Conservation (phyloP, 2,113 vertebrate species). For the Colaptes auratus region DNA sequence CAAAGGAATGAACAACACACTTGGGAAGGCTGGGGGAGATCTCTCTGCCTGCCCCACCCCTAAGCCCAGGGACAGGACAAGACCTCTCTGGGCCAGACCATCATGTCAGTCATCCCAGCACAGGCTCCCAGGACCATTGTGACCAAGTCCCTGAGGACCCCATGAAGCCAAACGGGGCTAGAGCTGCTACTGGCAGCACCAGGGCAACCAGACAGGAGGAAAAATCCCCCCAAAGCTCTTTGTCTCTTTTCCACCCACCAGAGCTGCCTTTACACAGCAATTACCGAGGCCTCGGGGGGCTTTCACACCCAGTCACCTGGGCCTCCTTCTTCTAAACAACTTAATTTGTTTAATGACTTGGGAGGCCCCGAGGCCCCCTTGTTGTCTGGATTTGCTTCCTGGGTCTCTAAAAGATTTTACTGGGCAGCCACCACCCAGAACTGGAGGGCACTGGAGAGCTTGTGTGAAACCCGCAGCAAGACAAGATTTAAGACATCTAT, state of each 20-base stretch:
- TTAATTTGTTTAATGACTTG: conserved; percentile 50
- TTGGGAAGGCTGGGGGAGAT: not conserved
- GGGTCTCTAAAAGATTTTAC: not conserved
- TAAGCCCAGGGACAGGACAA: not conserved
- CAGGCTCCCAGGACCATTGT: accelerated
- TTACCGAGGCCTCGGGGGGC: not conserved
- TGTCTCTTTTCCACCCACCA: not conserved
- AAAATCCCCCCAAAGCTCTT: not conserved
- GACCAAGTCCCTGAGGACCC: accelerated
- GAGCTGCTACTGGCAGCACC: accelerated
- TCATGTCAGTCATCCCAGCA: not conserved
- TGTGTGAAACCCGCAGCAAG: not conserved
- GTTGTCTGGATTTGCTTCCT: not conserved
- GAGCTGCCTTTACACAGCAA: not conserved
- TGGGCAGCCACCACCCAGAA: not conserved
- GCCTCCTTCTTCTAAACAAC: not conserved
- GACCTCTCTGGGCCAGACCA: not conserved
- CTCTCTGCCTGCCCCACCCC: not conserved
- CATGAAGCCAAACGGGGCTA: accelerated
- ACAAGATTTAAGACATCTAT: not conserved
- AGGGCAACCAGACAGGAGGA: not conserved
- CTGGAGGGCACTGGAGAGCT: not conserved
- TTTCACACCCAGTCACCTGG: conserved; percentile 32
- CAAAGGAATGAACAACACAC: not conserved
- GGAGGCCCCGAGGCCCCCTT: not conserved